A percentile compares a stretch with the other conserved stretches of the same genome.
Conservation (phyloP, 2,113 vertebrate genomes). For the Nothoprocta perdicaria region DNA sequence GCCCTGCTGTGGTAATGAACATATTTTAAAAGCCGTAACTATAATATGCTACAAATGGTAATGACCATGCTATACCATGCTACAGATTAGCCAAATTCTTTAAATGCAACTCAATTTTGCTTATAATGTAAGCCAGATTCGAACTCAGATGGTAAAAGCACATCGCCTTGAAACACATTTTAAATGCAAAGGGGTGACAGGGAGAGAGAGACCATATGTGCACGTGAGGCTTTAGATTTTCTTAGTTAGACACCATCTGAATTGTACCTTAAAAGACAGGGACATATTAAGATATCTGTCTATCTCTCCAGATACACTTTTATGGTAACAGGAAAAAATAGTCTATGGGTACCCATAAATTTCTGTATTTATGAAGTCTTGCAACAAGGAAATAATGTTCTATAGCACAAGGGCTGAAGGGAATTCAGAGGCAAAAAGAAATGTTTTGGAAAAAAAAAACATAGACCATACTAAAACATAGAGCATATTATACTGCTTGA, state of each 20-base stretch:
- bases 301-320: not conserved
- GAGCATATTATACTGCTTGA: not conserved
- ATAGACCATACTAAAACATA: not conserved
- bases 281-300: not conserved
- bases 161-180: not conserved
- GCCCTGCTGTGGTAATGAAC: not conserved
- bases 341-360: not conserved
- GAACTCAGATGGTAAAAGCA: not conserved
- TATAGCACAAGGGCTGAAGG: not conserved
- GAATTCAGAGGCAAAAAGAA: not conserved
- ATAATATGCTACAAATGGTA: not conserved
- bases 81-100: not conserved
- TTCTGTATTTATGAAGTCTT: not conserved
- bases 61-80: not conserved
- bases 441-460: not conserved
- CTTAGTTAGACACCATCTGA: not conserved
- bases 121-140: not conserved
- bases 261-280: not conserved
- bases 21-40: not conserved
- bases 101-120: not conserved
- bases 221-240: not conserved
- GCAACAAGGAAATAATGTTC: not conserved
- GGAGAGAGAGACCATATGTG: accelerated
- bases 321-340: not conserved
- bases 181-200: not conserved